Conservation (phyloP, 2,888 invertebrate genomes). For the Gandaritis pyraliata region DNA sequence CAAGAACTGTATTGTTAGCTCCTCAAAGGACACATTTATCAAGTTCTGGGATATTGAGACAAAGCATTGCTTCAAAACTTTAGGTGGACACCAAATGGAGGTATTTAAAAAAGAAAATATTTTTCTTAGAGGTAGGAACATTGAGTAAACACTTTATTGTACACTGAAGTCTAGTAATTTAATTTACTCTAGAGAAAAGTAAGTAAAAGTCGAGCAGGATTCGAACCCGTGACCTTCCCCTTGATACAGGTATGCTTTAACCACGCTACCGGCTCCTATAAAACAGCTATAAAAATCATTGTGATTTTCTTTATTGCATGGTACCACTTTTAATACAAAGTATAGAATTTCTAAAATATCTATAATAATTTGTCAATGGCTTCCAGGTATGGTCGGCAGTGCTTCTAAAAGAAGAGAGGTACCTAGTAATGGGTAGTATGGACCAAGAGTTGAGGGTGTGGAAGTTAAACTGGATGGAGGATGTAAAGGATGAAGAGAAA, state of each 20-base stretch:
- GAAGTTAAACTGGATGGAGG: conserved; percentile 87
- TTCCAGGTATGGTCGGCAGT: conserved; percentile 92
- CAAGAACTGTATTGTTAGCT: conserved; percentile 89
- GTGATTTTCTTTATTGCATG: too few relatives aligned
- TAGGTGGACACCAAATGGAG: conserved; percentile 94
- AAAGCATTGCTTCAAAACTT: conserved; percentile 97
- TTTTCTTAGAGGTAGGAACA: too few relatives aligned
- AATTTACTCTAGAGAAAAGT: too few relatives aligned
- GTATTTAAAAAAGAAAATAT: conserved; percentile 50
- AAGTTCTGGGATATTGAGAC: conserved; percentile 99
- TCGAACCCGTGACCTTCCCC: too few relatives aligned
- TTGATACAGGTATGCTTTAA: too few relatives aligned
- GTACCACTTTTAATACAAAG: too few relatives aligned
- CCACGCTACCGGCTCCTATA: too few relatives aligned
- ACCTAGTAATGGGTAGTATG: conserved; percentile 94
- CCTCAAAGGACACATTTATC: conserved; percentile 96
- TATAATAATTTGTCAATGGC: conserved; percentile 21
- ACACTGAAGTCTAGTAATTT: too few relatives aligned
- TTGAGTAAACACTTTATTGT: too few relatives aligned
- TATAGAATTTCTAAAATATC: too few relatives aligned
- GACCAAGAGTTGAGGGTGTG: conserved; percentile 94
- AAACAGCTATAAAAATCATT: too few relatives aligned
- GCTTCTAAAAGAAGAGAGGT: conserved; percentile 90
- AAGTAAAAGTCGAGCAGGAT: too few relatives aligned
- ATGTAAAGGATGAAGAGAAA: conserved; percentile 78